Base-by-base conservation (phyloP, 2,113 vertebrate species). In the Craseonycteris thonglongyai region DNA sequence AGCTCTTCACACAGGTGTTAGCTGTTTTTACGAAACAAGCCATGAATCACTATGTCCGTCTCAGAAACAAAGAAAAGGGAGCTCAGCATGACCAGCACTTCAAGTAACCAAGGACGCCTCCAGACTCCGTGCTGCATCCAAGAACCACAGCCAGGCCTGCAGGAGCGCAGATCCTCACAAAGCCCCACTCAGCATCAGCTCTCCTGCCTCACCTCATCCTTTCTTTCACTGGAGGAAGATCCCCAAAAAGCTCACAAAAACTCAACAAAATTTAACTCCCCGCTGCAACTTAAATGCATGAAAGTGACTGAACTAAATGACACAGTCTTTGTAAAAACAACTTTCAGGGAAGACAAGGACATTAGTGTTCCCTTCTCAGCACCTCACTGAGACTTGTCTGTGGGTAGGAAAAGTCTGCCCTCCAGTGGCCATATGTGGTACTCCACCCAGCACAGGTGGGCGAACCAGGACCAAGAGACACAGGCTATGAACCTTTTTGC, bases 361-460 rank as follows among this genome's bases (percentile, higher is more conserved):
- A 0, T 54, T 51, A 49, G 10, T 56, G 63, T 65, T 69, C 24
- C 26, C 13, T 5, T 5, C 18, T 16, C 49, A 51, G 7, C 24
- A 40, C 42, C 35, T 47, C 26, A 21, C 12, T 51, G 0, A 72
- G n/a, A n/a, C n/a, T n/a, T n/a, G 45, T 35, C 63, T n/a, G 14
- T 35, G 33, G 33, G 63, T 1, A 18, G 9, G 16, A 35, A 15
- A 83, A 24, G n/a, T 6, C 47, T 65, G 61, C 56, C 26, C 7
- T 47, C 51, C 22, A 9, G 40, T 58, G 90, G 35, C 21, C 0
- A 0, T 5, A 6, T 65, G 51, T 8, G 12, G 33, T 21, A 24
- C 11, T 35, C 14, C 21, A 35, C 3, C 22, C 6, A 38, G 11
- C 26, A 13, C 13, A 35, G 7, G 1, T 18, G 19, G 1, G 11